These are phyloP conservation scores for Myrmecophaga tridactyla DNA, from an alignment of 2,113 vertebrate genomes.

Conservation along the genomic window DNA sequence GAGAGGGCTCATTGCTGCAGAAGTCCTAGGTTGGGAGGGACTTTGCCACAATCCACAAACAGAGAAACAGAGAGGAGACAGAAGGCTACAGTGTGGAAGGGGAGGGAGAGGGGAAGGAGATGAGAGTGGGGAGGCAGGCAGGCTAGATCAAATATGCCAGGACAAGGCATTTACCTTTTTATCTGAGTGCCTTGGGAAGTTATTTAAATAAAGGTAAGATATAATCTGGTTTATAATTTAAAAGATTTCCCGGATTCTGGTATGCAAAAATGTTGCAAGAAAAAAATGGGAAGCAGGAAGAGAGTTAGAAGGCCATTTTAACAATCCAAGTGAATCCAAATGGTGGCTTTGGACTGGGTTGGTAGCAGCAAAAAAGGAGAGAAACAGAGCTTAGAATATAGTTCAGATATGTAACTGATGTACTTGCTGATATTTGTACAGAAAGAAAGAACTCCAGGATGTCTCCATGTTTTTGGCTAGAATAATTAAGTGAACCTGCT, in stretches of 20 bases:
- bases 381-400: background rate
- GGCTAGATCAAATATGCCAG: background rate
- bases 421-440: background rate
- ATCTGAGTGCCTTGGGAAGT: background rate
- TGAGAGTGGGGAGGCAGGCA: background rate
- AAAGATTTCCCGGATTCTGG: background rate
- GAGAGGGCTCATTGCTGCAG: background rate
- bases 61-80: background rate
- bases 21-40: background rate
- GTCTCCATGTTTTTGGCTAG: background rate
- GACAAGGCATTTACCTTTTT: background rate
- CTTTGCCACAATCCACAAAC: background rate
- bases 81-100: background rate
- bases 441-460: background rate
- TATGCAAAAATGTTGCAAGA: background rate
- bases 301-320: background rate
- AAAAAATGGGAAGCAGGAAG: background rate
- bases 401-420: background rate
- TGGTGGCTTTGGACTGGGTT: background rate
- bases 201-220: background rate
- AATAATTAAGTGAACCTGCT: background rate
- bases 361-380: background rate
- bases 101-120: background rate
- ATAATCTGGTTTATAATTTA: background rate
- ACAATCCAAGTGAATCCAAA: background rate